A percentile compares a stretch with the other conserved stretches of the same genome.
Evolutionary conservation across 2,113 vertebrate genomes (phyloP).

Genomic region (Paramisgurnus dabryanus): DNA sequence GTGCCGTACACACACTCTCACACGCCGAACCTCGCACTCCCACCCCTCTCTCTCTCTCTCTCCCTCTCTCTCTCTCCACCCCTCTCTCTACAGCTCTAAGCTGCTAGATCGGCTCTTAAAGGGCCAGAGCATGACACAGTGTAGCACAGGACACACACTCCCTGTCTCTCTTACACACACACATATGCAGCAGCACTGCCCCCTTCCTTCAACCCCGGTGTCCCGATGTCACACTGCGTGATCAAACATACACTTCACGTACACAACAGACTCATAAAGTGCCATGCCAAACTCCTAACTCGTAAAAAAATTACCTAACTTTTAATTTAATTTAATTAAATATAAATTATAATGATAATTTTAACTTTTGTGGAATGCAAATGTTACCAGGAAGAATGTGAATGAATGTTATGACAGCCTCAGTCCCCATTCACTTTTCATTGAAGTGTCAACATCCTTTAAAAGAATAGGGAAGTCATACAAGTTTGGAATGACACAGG

Average conservation of each 20-base stretch:
- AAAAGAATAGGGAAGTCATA: not conserved
- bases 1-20: slow-evolving; percentile 60
- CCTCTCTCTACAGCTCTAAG: slow-evolving; percentile 72
- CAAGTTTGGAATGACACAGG: not conserved
- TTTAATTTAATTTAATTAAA: not conserved
- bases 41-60: slow-evolving; percentile 69
- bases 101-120: slow-evolving; percentile 90
- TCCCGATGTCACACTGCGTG: slow-evolving; percentile 1
- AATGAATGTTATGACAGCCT: too few relatives aligned
- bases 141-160: slow-evolving; percentile 22
- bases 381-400: too few relatives aligned
- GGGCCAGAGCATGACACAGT: slow-evolving; percentile 77
- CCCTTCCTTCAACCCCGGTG: slow-evolving; percentile 43
- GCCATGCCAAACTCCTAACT: not conserved
- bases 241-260: not conserved
- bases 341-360: too few relatives aligned
- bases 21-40: slow-evolving; percentile 64
- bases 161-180: slow-evolving; percentile 54
- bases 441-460: not conserved
- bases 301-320: too few relatives aligned
- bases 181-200: slow-evolving; percentile 45
- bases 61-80: slow-evolving; percentile 69
- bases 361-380: too few relatives aligned
- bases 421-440: not conserved
- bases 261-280: too few relatives aligned